Conservation (phyloP, 2,888 invertebrate genomes). For the Mantis religiosa region DNA sequence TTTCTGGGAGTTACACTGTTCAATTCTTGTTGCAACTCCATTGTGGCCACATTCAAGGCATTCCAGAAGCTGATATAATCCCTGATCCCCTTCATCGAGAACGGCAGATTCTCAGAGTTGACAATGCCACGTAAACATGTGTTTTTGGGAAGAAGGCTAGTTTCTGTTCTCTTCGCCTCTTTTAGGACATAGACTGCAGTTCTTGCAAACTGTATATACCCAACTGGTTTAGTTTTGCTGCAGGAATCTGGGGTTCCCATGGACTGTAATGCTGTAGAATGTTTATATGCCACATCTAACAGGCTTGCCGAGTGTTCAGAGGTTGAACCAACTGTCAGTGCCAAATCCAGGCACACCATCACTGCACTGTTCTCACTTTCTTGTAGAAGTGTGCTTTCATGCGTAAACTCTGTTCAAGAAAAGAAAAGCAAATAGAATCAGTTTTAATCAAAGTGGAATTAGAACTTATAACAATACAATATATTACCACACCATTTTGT, state of each 20-base stretch:
- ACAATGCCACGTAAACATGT: not conserved
- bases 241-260: constrained; percentile 24
- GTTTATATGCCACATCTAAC: constrained; percentile 40
- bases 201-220: constrained; percentile 21
- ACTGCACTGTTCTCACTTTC: constrained; percentile 28
- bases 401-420: not conserved
- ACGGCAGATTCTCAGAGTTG: not conserved
- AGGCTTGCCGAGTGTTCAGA: constrained; percentile 37
- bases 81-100: not conserved
- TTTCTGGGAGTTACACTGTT: not conserved
- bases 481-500: too few species aligned
- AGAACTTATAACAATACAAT: too few species aligned
- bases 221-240: constrained; percentile 31
- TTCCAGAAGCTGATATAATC: constrained; percentile 13
- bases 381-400: constrained; percentile 1
- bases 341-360: constrained; percentile 40
- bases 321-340: constrained; percentile 38
- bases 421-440: not conserved
- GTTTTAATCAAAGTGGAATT: too few species aligned
- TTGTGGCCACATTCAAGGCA: not conserved
- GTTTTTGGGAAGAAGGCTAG: not conserved
- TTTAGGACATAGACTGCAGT: constrained; percentile 23
- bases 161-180: constrained; percentile 17
- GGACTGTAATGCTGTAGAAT: constrained; percentile 34
- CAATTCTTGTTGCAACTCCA: not conserved